Conservation (phyloP, 2,888 invertebrate genomes). For the Galerucella pusilla region DNA sequence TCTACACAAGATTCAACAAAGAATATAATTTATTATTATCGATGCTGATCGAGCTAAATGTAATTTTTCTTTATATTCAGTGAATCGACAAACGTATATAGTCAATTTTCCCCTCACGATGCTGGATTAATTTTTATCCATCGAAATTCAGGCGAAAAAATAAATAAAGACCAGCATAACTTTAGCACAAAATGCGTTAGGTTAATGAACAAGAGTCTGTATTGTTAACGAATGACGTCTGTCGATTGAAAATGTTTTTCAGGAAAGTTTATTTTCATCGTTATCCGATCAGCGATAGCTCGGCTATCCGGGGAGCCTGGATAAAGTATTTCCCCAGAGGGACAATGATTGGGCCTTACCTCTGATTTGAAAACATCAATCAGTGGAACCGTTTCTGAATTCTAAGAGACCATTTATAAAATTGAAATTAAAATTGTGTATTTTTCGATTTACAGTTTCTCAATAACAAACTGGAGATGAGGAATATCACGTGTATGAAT, state of each 20-base stretch:
- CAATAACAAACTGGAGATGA: too few species aligned
- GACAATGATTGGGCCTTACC: conserved; percentile 16
- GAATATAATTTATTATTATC: too few species aligned
- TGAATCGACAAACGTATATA: too few species aligned
- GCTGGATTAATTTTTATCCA: too few species aligned
- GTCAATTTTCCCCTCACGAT: too few species aligned
- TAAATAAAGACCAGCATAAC: too few species aligned
- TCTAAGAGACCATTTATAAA: conserved; percentile 17
- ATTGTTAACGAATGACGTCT: conserved; percentile 22
- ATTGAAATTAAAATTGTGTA: background rate
- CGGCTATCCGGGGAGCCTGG: conserved; percentile 6
- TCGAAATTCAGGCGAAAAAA: too few species aligned
- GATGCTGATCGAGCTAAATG: too few species aligned
- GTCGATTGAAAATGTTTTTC: conserved; percentile 33
- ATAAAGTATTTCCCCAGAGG: conserved; percentile 17
- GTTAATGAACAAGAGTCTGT: conserved; percentile 17
- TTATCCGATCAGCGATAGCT: conserved; percentile 27
- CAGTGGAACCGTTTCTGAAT: conserved; percentile 9
- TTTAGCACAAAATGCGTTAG: too few species aligned
- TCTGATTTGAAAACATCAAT: conserved; percentile 17
- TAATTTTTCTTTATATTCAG: too few species aligned
- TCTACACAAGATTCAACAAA: too few species aligned
- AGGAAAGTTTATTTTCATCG: conserved; percentile 36
- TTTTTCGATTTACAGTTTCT: background rate
- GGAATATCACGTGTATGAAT: too few species aligned